These are phyloP conservation scores for Chaetura pelagica DNA, from an alignment of 2,113 vertebrate genomes.

Conservation along the genomic window DNA sequence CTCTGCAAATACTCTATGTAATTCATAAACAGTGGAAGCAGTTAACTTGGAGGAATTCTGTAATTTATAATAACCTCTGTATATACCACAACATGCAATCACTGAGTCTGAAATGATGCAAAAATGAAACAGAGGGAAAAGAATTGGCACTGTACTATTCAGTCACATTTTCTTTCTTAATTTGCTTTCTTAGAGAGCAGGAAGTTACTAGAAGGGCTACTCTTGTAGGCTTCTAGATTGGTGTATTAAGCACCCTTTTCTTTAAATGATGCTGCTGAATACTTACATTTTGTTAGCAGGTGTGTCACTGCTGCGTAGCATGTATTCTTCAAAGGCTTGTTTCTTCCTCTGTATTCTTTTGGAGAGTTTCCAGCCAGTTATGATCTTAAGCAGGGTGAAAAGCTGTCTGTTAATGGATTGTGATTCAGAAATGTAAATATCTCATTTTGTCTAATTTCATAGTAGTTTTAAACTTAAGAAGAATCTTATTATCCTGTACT, in stretches of 20 bases:
- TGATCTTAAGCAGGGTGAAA: constrained; percentile 7
- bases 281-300: not conserved
- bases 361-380: constrained; percentile 23
- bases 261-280: not conserved
- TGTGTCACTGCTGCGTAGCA: not conserved
- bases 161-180: not conserved
- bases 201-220: not conserved
- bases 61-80: not conserved
- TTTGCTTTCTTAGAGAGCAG: not conserved
- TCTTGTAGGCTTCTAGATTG: not conserved
- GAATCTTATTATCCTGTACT: not conserved
- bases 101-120: not conserved
- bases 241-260: not conserved
- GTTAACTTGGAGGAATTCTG: not conserved
- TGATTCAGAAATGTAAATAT: constrained; percentile 19
- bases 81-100: not conserved
- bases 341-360: constrained; percentile 19
- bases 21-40: not conserved
- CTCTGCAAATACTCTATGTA: not conserved
- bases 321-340: not conserved
- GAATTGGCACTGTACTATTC: not conserved
- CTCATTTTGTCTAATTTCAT: not conserved
- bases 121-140: not conserved
- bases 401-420: not conserved
- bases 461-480: not conserved